A percentile compares a stretch with the other conserved stretches of the same genome.
Evolutionary conservation across 2,113 vertebrate genomes (phyloP).

Genomic region (Arvicanthis niloticus): DNA sequence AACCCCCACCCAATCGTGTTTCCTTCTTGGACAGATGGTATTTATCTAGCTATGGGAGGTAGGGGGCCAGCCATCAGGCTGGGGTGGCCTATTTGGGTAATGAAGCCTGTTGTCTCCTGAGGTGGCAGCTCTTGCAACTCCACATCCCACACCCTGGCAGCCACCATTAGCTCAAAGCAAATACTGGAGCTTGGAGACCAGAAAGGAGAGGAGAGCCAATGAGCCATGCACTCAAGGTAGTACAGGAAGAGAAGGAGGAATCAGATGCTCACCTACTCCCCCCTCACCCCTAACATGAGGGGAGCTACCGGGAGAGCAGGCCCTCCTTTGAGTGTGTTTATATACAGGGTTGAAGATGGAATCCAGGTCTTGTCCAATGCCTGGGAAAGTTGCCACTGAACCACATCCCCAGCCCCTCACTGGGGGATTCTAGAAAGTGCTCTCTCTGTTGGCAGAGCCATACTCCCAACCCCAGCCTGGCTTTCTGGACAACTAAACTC

Average conservation of each 20-base stretch:
- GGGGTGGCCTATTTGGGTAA: conserved; percentile 70
- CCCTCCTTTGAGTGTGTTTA: not conserved
- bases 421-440: not conserved
- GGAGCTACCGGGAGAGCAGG: not conserved
- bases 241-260: not conserved
- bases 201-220: conserved; percentile 37
- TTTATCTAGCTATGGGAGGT: conserved; percentile 62
- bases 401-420: not conserved
- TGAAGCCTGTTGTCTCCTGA: conserved; percentile 68
- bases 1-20: not conserved
- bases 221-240: not conserved
- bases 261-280: not conserved
- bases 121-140: not conserved
- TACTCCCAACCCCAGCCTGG: not conserved
- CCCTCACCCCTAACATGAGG: not conserved
- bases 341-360: not conserved
- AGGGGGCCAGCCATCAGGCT: not conserved
- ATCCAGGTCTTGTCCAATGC: not conserved
- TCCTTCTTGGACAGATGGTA: conserved; percentile 77
- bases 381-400: not conserved
- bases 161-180: conserved; percentile 63
- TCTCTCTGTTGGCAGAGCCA: not conserved
- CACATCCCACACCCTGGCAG: not conserved
- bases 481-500: not conserved
- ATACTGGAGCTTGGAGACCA: conserved; percentile 74